Conservation (phyloP, 2,888 invertebrate genomes). For the Ethmia dodecea region DNA sequence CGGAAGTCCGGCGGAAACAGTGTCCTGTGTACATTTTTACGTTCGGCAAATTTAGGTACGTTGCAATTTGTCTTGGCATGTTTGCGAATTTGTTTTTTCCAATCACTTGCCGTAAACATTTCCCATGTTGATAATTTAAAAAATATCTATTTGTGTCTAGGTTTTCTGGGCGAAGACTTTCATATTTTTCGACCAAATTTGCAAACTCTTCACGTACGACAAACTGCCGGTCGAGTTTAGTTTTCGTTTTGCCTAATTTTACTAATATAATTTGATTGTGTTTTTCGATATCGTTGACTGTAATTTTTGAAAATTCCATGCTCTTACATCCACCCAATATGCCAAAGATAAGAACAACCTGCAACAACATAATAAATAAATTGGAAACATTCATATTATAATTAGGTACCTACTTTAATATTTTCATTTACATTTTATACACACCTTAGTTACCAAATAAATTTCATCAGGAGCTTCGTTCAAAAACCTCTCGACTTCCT, state of each 20-base stretch:
- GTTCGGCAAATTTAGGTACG: conserved; percentile 7
- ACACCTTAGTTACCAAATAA: neutral
- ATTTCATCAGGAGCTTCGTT: conserved; percentile 17
- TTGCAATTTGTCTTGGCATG: conserved; percentile 16
- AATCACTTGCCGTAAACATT: conserved; percentile 12
- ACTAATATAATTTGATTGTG: conserved; percentile 4
- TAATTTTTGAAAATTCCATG: conserved; percentile 10
- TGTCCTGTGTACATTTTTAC: conserved; percentile 1
- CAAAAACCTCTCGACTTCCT: conserved; percentile 17
- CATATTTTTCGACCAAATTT: neutral
- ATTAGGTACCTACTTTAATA: neutral
- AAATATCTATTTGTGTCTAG: conserved; percentile 10
- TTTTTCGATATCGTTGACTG: conserved; percentile 8
- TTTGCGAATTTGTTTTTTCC: conserved; percentile 12
- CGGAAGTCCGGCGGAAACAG: conserved; percentile 6
- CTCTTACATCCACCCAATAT: conserved; percentile 13
- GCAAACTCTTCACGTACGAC: neutral
- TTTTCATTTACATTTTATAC: neutral
- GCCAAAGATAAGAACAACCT: conserved; percentile 15
- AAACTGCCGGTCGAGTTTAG: conserved; percentile 1
- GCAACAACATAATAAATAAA: conserved; percentile 6
- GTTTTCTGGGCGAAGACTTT: neutral
- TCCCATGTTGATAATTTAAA: conserved; percentile 11
- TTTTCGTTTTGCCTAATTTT: conserved; percentile 7
- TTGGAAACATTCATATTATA: neutral